Evolutionary conservation across 1,140 invertebrate species (phyloP), one percentile per base, ranked within the genome.

Genomic region (Ruditapes philippinarum): DNA sequence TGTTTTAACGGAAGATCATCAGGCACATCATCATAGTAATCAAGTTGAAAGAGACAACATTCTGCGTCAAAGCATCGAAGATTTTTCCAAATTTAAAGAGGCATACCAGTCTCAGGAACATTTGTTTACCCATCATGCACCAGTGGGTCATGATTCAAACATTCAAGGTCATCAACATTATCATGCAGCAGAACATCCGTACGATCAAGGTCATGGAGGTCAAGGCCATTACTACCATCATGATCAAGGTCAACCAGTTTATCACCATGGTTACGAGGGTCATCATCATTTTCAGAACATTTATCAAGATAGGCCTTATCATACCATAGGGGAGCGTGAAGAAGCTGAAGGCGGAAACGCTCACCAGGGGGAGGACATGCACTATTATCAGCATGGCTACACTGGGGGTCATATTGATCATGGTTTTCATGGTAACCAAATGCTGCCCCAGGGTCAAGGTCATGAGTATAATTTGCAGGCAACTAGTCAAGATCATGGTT

Each of bases 301-400:
- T 68, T 82, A 88, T 74, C 36, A 68, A 31, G 65, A 82, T 31
- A n/a, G 86, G 22, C 86, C 86, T 0, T 82, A 88, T 28, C 78
- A 81, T 60, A 81, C 42, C 7, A 88, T 88, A 33, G 79, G 79
- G 31, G 91, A 91, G 42, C 31, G 92, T 45, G 92, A 91, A 42
- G 91, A 92, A 68, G 85, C 91, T 1, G 92, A 93, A 62, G 92
- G 92, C 11, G 92, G 92, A 0, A 92, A 91, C 57, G 84, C 81
- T 25, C 74, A 60, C 36, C 57, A 31, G 31, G 42, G 79, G 51
- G 78, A 49, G 0, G 51, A 76, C 22, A 60, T 65, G 51, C 81
- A 80, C 17, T 86, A 88, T 70, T 86, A 80, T 87, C 85, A 92
- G 78, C 74, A 88, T 62, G 81, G 57, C 33, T 79, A 79, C 60